Conservation (phyloP, 2,797 vertebrate species). For the Cuniculus paca region DNA sequence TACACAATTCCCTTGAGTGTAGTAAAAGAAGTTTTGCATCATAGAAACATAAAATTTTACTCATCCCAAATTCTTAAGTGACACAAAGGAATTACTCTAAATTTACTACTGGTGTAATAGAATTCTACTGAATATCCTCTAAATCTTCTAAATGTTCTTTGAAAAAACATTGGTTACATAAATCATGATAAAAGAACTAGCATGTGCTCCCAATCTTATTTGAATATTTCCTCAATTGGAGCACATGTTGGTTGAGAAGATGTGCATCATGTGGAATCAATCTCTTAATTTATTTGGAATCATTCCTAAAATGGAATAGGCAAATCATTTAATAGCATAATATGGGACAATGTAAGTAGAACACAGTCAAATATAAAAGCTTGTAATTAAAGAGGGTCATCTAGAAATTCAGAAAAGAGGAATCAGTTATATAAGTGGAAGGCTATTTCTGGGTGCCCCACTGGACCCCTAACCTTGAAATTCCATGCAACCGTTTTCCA, state of each 20-base stretch:
- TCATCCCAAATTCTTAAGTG: slow-evolving; percentile 58
- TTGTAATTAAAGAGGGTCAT: not conserved
- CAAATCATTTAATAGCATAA: not conserved
- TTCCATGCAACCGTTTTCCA: fast-evolving
- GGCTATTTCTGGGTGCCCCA: not conserved
- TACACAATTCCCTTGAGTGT: not conserved
- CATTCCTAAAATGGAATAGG: not conserved
- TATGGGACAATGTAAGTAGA: not conserved
- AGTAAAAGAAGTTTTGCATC: not conserved
- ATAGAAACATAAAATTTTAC: not conserved
- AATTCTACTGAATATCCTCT: slow-evolving; percentile 54
- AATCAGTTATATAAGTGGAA: not conserved
- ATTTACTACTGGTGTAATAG: slow-evolving; percentile 26
- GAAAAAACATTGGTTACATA: slow-evolving; percentile 18
- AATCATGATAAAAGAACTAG: slow-evolving; percentile 28
- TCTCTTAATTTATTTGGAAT: not conserved
- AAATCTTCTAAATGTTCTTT: not conserved
- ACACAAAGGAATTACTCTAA: slow-evolving; percentile 24
- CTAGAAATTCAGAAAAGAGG: not conserved
- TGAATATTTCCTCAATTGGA: slow-evolving; percentile 26
- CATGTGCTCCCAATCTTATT: slow-evolving; percentile 58
- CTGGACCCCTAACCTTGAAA: not conserved
- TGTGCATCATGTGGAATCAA: slow-evolving; percentile 10
- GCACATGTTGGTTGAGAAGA: not conserved
- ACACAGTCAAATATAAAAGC: not conserved